phyloP scores from a whole-genome alignment of 2,113 vertebrate genomes.

The Hassar affinis region DNA sequence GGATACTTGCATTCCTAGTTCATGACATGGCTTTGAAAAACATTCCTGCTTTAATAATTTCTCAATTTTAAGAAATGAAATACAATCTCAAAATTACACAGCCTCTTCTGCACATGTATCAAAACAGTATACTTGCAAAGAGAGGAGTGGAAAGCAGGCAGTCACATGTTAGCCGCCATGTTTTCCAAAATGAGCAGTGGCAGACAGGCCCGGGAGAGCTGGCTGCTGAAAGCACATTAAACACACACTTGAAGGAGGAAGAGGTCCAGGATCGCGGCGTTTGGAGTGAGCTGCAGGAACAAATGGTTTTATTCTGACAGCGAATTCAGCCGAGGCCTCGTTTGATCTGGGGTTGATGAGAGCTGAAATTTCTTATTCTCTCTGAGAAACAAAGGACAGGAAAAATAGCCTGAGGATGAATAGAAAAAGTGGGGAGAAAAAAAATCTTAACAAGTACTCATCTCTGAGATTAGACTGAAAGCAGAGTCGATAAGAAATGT shows the following conservation, averaged over 20 bases:
- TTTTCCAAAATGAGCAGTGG: constrained; percentile 72
- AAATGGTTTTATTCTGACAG: constrained; percentile 74
- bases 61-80: too few relatives aligned
- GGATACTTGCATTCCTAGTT: constrained; percentile 42
- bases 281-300: constrained; percentile 61
- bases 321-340: constrained; percentile 70
- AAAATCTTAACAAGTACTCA: constrained; percentile 48
- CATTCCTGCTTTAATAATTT: constrained; percentile 54
- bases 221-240: constrained; percentile 69
- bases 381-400: constrained; percentile 62
- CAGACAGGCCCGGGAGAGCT: constrained; percentile 66
- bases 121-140: constrained; percentile 57
- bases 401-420: constrained; percentile 66
- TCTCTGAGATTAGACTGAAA: constrained; percentile 49
- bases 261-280: constrained; percentile 56
- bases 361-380: constrained; percentile 69
- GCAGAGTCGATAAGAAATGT: constrained; percentile 43
- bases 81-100: constrained; percentile 24
- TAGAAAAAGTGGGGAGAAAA: constrained; percentile 20
- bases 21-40: constrained; percentile 57
- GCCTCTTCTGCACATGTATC: constrained; percentile 27
- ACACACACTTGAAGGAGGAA: constrained; percentile 61
- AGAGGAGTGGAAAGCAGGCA: constrained; percentile 46
- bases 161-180: constrained; percentile 58
- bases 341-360: constrained; percentile 72